A percentile compares a stretch with the other conserved stretches of the same genome.
These are phyloP conservation scores for Mormyrops boulengeri DNA, from an alignment of 2,797 vertebrate genomes.

Conservation along the genomic window DNA sequence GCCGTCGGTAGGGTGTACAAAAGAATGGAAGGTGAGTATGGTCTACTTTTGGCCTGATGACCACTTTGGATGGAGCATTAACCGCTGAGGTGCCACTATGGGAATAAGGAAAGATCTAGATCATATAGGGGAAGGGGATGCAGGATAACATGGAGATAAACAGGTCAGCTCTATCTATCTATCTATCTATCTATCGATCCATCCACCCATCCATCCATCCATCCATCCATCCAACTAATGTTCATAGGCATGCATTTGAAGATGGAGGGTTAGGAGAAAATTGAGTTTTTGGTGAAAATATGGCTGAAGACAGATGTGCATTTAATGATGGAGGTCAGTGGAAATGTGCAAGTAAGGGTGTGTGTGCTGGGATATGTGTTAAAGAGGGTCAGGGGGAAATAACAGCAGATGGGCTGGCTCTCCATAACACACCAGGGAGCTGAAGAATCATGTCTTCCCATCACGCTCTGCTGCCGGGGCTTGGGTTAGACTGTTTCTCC, in stretches of 20 bases:
- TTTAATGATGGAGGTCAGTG: background rate
- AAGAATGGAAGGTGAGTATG: background rate
- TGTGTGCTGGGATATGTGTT: background rate
- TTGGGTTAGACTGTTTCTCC: background rate
- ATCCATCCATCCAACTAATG: background rate
- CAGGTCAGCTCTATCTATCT: background rate
- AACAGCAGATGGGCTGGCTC: background rate
- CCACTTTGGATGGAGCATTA: background rate
- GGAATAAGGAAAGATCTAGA: background rate
- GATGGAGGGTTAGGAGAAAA: background rate
- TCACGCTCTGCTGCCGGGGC: background rate
- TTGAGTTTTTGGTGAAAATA: background rate
- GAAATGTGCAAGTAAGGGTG: background rate
- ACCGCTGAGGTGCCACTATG: background rate
- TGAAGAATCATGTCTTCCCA: background rate
- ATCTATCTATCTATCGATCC: too few species aligned
- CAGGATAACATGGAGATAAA: background rate
- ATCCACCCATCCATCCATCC: background rate
- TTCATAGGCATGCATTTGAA: background rate
- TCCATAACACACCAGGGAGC: background rate
- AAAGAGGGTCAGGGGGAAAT: background rate
- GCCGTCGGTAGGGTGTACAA: background rate
- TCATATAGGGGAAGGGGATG: background rate
- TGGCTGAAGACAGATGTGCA: background rate
- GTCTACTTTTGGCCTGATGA: background rate